Conservation (phyloP, 2,113 vertebrate species). For the Prochilodus magdalenae region DNA sequence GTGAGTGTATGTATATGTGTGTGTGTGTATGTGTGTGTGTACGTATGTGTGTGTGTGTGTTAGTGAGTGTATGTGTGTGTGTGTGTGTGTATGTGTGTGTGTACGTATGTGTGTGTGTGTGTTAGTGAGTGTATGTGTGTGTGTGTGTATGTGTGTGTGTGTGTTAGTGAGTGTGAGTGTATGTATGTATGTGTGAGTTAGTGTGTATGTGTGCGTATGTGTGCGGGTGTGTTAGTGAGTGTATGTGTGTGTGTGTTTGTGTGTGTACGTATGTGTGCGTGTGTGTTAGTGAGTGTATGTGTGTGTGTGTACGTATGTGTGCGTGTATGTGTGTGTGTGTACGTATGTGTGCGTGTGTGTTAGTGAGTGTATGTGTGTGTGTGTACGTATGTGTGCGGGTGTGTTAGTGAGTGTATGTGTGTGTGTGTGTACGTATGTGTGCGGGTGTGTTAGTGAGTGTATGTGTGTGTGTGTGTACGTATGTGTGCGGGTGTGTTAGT, state of each 20-base stretch:
- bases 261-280: background rate
- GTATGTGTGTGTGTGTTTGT: conserved; percentile 22
- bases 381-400: no score
- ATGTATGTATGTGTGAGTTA: no score
- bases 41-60: conserved; percentile 12
- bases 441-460: conserved; percentile 5
- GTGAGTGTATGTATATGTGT: background rate
- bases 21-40: conserved; percentile 8
- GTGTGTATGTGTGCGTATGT: no score
- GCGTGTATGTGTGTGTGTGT: conserved; percentile 17
- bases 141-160: background rate
- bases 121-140: conserved; percentile 15
- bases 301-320: background rate
- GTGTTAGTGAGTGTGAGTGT: background rate
- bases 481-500: no score
- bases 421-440: conserved; percentile 7
- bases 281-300: conserved; percentile 12
- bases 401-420: conserved; percentile 5
- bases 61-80: conserved; percentile 11
- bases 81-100: no score
- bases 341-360: conserved; percentile 8
- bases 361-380: conserved; percentile 6
- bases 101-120: conserved; percentile 3
- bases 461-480: no score
- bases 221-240: no score